Evolutionary conservation across 1,140 invertebrate genomes (phyloP).

Genomic region (Anastatus disparis): DNA sequence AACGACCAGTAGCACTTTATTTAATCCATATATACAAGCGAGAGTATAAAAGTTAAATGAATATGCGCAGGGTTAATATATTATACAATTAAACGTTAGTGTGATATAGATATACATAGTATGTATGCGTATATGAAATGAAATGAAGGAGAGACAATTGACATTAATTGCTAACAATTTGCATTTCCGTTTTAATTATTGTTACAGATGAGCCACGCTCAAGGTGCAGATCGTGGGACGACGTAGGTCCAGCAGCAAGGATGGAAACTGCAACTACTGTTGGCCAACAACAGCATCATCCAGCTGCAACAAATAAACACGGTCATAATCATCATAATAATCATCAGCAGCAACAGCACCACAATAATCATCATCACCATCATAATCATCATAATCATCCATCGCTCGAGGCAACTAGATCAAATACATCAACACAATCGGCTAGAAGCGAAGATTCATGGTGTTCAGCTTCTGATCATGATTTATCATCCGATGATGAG

Average conservation of each 20-base stretch:
- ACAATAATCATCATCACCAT: background rate
- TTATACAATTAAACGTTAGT: too few species aligned
- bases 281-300: conserved; percentile 53
- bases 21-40: too few species aligned
- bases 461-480: conserved; percentile 73
- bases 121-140: too few species aligned
- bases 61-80: too few species aligned
- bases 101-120: too few species aligned
- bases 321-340: background rate
- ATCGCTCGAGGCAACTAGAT: conserved; percentile 59
- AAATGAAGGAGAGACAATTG: too few species aligned
- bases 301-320: conserved; percentile 40
- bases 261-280: conserved; percentile 57
- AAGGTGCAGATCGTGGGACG: conserved; percentile 71
- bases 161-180: background rate
- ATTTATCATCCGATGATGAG: conserved; percentile 72
- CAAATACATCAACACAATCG: conserved; percentile 64
- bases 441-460: conserved; percentile 70
- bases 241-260: conserved; percentile 65
- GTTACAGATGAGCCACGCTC: conserved; percentile 70
- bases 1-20: too few species aligned
- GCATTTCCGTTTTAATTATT: conserved; percentile 8
- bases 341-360: background rate
- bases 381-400: conserved; percentile 52
- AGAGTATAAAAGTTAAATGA: too few species aligned